Evolutionary conservation across 1,140 invertebrate species (phyloP).

Genomic region (Macrobrachium nipponense): DNA sequence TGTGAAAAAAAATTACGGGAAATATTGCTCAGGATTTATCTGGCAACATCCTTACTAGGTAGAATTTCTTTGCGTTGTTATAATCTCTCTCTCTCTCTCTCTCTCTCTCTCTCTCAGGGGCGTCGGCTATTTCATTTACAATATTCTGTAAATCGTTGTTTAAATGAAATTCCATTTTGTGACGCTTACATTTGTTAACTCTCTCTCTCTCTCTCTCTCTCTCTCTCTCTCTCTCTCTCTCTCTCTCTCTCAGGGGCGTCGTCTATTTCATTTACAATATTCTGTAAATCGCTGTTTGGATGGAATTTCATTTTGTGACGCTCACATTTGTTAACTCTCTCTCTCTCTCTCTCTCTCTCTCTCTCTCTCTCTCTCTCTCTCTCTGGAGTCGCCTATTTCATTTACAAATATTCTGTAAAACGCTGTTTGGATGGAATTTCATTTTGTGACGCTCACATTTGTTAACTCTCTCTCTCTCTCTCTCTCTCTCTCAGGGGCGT

Average conservation of each 20-base stretch:
- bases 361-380: background rate
- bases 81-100: too few relatives aligned
- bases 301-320: background rate
- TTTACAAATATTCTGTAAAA: background rate
- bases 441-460: background rate
- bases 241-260: background rate
- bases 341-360: background rate
- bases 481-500: background rate
- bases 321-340: background rate
- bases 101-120: background rate
- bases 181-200: too few relatives aligned
- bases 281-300: background rate
- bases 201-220: background rate
- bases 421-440: background rate
- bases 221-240: slow-evolving; percentile 6
- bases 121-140: too few relatives aligned
- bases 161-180: too few relatives aligned
- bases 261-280: background rate
- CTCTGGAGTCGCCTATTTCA: background rate
- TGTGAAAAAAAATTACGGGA: too few relatives aligned
- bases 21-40: too few relatives aligned
- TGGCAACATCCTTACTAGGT: too few relatives aligned
- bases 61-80: too few relatives aligned
- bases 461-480: background rate
- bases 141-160: too few relatives aligned